A percentile compares a stretch with the other conserved stretches of the same genome.
phyloP scores from a whole-genome alignment of 2,113 vertebrate genomes.

The Burhinus bistriatus region DNA sequence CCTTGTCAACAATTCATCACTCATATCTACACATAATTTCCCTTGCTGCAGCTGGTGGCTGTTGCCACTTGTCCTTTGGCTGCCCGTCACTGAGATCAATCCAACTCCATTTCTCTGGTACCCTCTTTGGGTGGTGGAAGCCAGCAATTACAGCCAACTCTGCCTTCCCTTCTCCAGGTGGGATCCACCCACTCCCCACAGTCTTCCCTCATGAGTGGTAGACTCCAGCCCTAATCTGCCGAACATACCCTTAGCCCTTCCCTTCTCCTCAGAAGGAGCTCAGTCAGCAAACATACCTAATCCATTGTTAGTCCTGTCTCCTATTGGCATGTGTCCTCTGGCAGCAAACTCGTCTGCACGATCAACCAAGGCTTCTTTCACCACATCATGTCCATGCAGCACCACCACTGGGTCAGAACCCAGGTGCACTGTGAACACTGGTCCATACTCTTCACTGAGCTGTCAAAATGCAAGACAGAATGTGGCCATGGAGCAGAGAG shows the following conservation, averaged over 20 bases:
- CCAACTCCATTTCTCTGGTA: not conserved
- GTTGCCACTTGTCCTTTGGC: not conserved
- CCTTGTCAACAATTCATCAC: not conserved
- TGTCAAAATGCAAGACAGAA: not conserved
- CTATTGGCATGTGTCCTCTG: constrained; percentile 54
- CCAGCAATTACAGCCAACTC: not conserved
- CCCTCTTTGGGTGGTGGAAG: not conserved
- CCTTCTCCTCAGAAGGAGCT: not conserved
- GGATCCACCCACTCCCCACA: not conserved
- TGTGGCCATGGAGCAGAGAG: not conserved
- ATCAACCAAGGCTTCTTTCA: constrained; percentile 74
- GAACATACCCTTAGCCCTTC: accelerated
- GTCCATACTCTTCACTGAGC: constrained; percentile 62
- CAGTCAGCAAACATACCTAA: constrained; percentile 42
- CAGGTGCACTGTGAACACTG: constrained; percentile 70
- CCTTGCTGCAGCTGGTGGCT: not conserved
- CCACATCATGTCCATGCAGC: constrained; percentile 38
- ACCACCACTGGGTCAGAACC: constrained; percentile 63
- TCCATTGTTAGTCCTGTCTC: constrained; percentile 30
- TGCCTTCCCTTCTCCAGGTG: not conserved
- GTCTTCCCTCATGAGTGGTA: not conserved
- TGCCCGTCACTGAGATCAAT: not conserved
- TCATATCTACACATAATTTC: not conserved
- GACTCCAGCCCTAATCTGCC: not conserved
- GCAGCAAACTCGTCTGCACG: constrained; percentile 49